A percentile compares a stretch with the other conserved stretches of the same genome.
Conservation (phyloP, 1,140 invertebrate genomes). For the Hycleus phaleratus region DNA sequence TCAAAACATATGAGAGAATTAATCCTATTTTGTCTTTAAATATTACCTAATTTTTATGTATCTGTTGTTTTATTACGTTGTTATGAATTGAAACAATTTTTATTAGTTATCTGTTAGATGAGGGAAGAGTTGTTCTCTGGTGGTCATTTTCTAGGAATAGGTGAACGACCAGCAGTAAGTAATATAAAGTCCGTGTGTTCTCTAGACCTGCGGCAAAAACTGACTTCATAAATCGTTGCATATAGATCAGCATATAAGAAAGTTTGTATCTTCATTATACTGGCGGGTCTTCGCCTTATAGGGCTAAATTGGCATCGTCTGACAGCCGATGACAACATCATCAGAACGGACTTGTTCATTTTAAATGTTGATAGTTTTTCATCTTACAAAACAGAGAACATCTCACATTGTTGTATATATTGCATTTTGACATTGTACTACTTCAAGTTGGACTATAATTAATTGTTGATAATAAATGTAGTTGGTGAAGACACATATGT, state of each 20-base stretch:
- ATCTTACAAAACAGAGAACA: constrained; percentile 4
- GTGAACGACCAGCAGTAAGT: too few species aligned
- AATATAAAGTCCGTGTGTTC: constrained; percentile 6
- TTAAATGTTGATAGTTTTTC: constrained; percentile 30
- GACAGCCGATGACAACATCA: constrained; percentile 38
- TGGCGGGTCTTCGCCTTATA: constrained; percentile 31
- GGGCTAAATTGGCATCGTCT: constrained; percentile 35
- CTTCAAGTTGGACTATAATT: constrained; percentile 18
- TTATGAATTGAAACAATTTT: too few species aligned
- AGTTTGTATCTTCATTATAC: constrained; percentile 38
- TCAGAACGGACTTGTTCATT: constrained; percentile 28
- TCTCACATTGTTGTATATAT: constrained; percentile 30
- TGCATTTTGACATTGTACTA: constrained; percentile 12
- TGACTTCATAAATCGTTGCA: constrained; percentile 33
- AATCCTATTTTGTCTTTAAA: too few species aligned
- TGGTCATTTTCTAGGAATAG: too few species aligned
- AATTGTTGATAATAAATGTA: constrained; percentile 26
- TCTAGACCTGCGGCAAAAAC: constrained; percentile 22
- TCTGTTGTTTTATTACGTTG: too few species aligned
- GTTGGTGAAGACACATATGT: constrained; percentile 16
- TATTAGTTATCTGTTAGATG: too few species aligned
- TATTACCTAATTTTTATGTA: too few species aligned
- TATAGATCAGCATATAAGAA: constrained; percentile 35
- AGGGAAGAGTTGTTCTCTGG: too few species aligned
- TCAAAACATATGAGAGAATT: not conserved